Base-by-base conservation (phyloP, 2,797 vertebrate genomes). In the Cossypha polioptera region DNA sequence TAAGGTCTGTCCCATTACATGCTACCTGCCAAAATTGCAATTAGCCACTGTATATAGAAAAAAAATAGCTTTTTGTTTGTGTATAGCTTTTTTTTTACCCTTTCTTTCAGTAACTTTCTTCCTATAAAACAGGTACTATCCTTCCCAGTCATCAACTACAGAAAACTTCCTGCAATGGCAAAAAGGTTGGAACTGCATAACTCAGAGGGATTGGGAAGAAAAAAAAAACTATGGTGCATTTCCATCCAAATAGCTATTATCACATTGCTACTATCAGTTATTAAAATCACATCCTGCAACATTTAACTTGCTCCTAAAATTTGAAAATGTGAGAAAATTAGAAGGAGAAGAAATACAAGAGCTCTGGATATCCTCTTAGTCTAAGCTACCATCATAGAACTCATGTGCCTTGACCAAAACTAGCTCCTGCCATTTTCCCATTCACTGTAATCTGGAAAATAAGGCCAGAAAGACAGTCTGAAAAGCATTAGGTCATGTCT, bases 111-210 rank as follows among this genome's bases (percentile, higher is more conserved):
- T 77, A 59, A 80, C 73, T 63, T 95, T 82, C 26, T 96, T 91
- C 74, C 73, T 80, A 66, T 97, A 95, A 94, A 96, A 77, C 90
- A 96, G 86, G 77, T 96, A 86, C 74, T 66, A 33, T 69, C 38
- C 43, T 94, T 93, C 45, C 31, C 62, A 31, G 26, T 43, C 68
- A 35, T 24, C 14, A 47, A 33, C 29, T 68, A 28, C 35, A 86
- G 71, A 45, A 21, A 84, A 75, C 25, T 57, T 78, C 54, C 75
- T 82, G 59, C 50, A 92, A 20, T 35, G 16, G 12, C 29, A 66
- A 82, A 88, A 94, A 35, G 1, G 2, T 50, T 59, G 31, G 4
- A 13, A 62, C 7, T 33, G 5, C 16, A 33, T 33, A 24, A 72
- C 5, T 54, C 20, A 71, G 63, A 85, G 11, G 35, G 71, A 67